A percentile compares a stretch with the other conserved stretches of the same genome.
phyloP scores from a whole-genome alignment of 2,113 vertebrate genomes.

The Tragelaphus imberbis region DNA sequence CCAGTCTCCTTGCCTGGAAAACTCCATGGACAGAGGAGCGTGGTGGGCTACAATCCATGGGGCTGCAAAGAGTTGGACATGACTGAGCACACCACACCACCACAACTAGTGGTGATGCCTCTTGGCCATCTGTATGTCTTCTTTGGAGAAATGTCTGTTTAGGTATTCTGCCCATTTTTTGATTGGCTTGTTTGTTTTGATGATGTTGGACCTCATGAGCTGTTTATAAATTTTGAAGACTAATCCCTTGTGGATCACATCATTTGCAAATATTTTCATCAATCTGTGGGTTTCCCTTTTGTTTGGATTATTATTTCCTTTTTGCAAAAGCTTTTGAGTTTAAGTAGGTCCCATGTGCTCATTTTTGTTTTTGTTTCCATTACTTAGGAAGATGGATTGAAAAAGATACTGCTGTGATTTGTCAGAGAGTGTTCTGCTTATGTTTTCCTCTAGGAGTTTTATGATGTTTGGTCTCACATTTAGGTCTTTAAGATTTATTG shows the following conservation, averaged over 20 bases:
- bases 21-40: not conserved
- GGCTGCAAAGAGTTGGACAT: rapidly evolving
- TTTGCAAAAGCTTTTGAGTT: not conserved
- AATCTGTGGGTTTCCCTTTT: not conserved
- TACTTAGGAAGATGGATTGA: not conserved
- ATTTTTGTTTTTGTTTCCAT: not conserved
- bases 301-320: not conserved
- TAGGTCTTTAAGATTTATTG: not conserved
- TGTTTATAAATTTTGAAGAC: not conserved
- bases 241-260: not conserved
- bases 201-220: not conserved
- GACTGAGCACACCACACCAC: not conserved
- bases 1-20: not conserved
- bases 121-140: not conserved
- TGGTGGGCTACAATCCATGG: not conserved
- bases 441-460: not conserved
- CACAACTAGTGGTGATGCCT: not conserved
- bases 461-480: not conserved
- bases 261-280: not conserved
- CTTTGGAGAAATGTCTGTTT: not conserved
- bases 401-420: not conserved
- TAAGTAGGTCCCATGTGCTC: not conserved
- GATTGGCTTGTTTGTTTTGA: not conserved
- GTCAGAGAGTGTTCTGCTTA: not conserved
- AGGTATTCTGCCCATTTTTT: not conserved